Evolutionary conservation across 2,113 vertebrate species (phyloP).

Genomic region (Ondatra zibethicus): DNA sequence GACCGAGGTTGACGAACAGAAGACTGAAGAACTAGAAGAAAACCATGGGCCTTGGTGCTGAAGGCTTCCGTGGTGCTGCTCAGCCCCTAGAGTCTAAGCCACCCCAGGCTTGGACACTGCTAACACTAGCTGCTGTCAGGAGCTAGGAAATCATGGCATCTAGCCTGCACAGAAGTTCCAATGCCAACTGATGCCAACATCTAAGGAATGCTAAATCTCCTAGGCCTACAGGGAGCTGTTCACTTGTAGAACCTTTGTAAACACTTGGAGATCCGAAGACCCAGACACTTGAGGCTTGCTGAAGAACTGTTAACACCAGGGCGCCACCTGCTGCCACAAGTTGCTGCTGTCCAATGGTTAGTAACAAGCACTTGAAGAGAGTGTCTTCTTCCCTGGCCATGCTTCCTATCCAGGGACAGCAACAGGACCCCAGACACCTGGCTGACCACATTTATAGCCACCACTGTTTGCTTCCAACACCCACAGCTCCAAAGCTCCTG

Average conservation of each 20-base stretch:
- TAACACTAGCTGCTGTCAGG: neutral
- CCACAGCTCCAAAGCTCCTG: neutral
- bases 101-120: neutral
- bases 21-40: neutral
- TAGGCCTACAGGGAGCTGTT: neutral
- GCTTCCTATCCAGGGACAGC: too few species aligned
- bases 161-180: neutral
- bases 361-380: neutral
- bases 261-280: neutral
- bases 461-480: too few species aligned
- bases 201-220: neutral
- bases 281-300: neutral
- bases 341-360: neutral
- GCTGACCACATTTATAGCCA: neutral
- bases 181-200: neutral
- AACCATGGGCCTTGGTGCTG: neutral
- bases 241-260: neutral
- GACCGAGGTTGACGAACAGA: neutral
- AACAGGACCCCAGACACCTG: neutral
- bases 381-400: too few species aligned
- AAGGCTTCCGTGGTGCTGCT: neutral
- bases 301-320: neutral
- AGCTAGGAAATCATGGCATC: neutral
- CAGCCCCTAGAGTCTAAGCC: neutral
- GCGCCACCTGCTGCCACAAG: neutral